These are phyloP conservation scores for Euura saliciscinereae DNA, from an alignment of 1,140 invertebrate genomes.

Conservation along the genomic window DNA sequence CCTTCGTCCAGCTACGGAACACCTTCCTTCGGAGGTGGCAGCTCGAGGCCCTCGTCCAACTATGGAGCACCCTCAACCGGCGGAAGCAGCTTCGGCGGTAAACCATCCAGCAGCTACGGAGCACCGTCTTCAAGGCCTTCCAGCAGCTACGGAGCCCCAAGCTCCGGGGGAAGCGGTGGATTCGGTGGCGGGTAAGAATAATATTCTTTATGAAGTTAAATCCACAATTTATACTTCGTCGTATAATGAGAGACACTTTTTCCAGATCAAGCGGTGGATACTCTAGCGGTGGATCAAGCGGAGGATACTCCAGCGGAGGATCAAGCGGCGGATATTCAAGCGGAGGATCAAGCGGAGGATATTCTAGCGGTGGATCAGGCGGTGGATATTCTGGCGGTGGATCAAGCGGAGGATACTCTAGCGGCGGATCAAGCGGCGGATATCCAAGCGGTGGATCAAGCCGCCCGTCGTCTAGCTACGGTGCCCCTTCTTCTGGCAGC, in stretches of 20 bases:
- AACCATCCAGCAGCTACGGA: slow-evolving; percentile 55
- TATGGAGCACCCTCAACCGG: slow-evolving; percentile 47
- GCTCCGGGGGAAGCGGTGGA: slow-evolving; percentile 34
- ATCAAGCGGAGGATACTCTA: slow-evolving; percentile 26
- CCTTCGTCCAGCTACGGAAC: slow-evolving; percentile 57
- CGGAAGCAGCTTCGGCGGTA: slow-evolving; percentile 46
- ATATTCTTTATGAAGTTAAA: too few relatives aligned
- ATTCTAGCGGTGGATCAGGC: not conserved
- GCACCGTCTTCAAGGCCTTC: slow-evolving; percentile 20
- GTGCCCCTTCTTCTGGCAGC: slow-evolving; percentile 30
- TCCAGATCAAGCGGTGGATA: too few relatives aligned
- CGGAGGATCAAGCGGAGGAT: not conserved
- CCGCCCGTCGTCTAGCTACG: slow-evolving; percentile 31
- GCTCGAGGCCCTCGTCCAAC: slow-evolving; percentile 21
- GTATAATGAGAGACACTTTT: not conserved
- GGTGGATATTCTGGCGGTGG: slow-evolving; percentile 24
- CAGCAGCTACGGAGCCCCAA: slow-evolving; percentile 40
- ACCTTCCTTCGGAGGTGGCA: slow-evolving; percentile 28
- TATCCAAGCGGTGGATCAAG: slow-evolving; percentile 8
- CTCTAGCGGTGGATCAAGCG: not conserved
- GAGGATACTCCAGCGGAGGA: slow-evolving; percentile 23
- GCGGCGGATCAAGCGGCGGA: slow-evolving; percentile 19
- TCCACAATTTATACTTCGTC: too few relatives aligned
- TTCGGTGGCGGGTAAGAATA: slow-evolving; percentile 43
- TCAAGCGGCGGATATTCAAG: slow-evolving; percentile 27